Evolutionary conservation across 2,888 invertebrate species (phyloP), one percentile per base, ranked within the genome.

Genomic region (Polyploca ridens): DNA sequence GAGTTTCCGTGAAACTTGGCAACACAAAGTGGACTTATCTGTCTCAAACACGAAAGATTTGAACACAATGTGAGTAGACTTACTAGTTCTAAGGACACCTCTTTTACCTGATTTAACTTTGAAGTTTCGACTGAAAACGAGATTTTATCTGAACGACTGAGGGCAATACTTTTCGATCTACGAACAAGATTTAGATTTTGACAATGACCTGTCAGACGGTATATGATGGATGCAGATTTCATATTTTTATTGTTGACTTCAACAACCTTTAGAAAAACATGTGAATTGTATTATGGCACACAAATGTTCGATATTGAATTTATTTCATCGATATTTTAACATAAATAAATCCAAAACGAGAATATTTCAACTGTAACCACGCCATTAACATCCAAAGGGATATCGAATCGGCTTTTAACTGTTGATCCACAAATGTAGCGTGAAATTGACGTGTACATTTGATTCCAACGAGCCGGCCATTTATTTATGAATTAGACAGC

Each of bases 81-180:
- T 63, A 63, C 66, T 66, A 67, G 69, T 70, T 71, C 66, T 59
- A 65, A 66, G 67, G 66, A 68, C 69, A 63, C 64, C 63, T 60
- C 64, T 64, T 67, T 73, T 78, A 82, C 78, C 77, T 72, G 77
- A 80, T 77, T 76, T 69, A 69, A 73, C 73, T 74, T 72, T 72
- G 70, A 64, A 72, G 72, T 72, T 72, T 70, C 70, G 58, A 69
- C 66, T 65, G 33, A 19, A 19, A 10, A 54, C 49, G 6, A 7
- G 16, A 49, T 49, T 54, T 49, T 16, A 49, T 49, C 49, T 49
- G 49, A 7, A 14, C 13, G 5, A 44, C 3, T 16, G n/a, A 46
- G 16, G 5, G 49, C 16, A 16, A 16, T 49, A 16, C n/a, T 49
- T 49, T 49, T 49, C 7, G 2, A 7, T n/a, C 3, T 49, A 16